Conservation (phyloP, 2,888 invertebrate species). For the Sialis lutaria region DNA sequence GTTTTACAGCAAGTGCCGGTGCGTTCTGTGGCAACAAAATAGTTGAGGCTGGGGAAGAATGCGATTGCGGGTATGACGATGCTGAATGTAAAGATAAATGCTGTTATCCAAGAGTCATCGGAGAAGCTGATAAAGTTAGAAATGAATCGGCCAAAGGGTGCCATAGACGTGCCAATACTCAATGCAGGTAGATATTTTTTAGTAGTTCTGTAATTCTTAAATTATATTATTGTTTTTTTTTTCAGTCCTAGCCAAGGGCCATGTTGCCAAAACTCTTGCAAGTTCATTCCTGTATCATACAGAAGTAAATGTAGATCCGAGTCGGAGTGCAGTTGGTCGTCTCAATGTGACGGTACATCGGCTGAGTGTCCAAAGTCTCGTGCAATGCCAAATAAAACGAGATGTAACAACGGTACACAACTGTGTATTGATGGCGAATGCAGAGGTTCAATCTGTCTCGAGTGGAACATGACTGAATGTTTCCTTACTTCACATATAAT, state of each 20-base stretch:
- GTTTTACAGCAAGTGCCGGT: slow-evolving; percentile 78
- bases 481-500: slow-evolving; percentile 71
- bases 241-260: slow-evolving; percentile 93
- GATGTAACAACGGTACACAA: slow-evolving; percentile 86
- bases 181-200: slow-evolving; percentile 46
- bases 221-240: slow-evolving; percentile 10
- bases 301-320: slow-evolving; percentile 64
- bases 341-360: slow-evolving; percentile 68
- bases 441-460: slow-evolving; percentile 85
- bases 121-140: slow-evolving; percentile 44
- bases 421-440: slow-evolving; percentile 83
- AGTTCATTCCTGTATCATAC: slow-evolving; percentile 46
- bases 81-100: slow-evolving; percentile 85
- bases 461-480: slow-evolving; percentile 89
- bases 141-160: slow-evolving; percentile 66
- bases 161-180: slow-evolving; percentile 53
- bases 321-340: slow-evolving; percentile 78
- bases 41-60: slow-evolving; percentile 93
- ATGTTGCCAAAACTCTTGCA: slow-evolving; percentile 74
- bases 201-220: neutral
- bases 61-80: slow-evolving; percentile 90
- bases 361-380: slow-evolving; percentile 77
- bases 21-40: slow-evolving; percentile 99
- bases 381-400: slow-evolving; percentile 74
- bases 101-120: slow-evolving; percentile 76